Conservation (phyloP, 2,113 vertebrate genomes). For the Paramormyrops kingsleyae region DNA sequence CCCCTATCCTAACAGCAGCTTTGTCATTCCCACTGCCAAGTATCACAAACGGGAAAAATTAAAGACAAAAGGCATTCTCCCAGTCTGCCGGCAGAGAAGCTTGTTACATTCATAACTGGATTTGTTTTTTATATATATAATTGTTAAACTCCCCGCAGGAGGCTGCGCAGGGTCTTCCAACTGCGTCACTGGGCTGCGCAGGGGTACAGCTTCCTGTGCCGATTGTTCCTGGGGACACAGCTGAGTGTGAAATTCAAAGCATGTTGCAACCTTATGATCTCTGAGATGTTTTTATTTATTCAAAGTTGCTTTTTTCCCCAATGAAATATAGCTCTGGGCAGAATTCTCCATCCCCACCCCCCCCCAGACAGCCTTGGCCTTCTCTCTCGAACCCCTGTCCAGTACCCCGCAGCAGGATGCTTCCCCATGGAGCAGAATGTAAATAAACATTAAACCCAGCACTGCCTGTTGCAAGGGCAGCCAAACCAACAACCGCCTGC, state of each 20-base stretch:
- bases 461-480: background rate
- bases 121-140: background rate
- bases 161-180: background rate
- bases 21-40: background rate
- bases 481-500: background rate
- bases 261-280: background rate
- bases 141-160: background rate
- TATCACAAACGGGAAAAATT: background rate
- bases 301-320: background rate
- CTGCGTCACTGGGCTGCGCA: background rate
- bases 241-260: background rate
- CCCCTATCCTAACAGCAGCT: background rate
- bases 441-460: background rate
- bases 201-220: background rate
- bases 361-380: background rate
- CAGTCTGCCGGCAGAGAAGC: background rate
- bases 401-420: background rate
- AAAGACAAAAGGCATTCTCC: background rate
- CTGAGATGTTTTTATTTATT: background rate
- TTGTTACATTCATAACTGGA: background rate
- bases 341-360: background rate
- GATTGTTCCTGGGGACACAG: background rate
- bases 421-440: background rate
- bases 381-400: background rate
- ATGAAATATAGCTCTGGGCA: background rate